Conservation (phyloP, 1,140 invertebrate species). For the Dufourea novaeangliae region DNA sequence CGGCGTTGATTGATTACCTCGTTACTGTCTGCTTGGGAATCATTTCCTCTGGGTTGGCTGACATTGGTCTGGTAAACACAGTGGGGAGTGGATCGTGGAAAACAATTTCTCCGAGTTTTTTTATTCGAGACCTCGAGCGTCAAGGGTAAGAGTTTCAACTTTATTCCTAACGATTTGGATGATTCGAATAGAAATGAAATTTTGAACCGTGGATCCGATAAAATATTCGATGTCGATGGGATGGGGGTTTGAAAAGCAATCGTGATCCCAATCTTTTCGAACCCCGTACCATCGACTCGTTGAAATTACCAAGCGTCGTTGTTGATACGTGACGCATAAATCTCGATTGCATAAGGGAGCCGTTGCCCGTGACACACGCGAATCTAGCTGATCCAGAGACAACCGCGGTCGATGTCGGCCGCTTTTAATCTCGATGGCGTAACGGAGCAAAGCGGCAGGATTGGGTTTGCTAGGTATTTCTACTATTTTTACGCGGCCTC, state of each 20-base stretch:
- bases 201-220: no score
- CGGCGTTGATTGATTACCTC: no score
- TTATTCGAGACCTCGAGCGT: no score
- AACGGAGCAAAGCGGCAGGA: conserved; percentile 9
- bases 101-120: no score
- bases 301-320: neutral
- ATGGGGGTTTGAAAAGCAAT: neutral
- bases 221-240: neutral
- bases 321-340: conserved; percentile 4
- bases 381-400: neutral
- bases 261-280: neutral
- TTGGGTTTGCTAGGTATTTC: conserved; percentile 17
- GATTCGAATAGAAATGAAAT: neutral
- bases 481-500: conserved; percentile 15
- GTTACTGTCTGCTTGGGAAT: no score
- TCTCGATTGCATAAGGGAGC: conserved; percentile 3
- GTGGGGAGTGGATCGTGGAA: no score
- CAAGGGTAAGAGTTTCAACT: no score
- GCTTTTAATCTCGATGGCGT: neutral
- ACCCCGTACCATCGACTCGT: neutral
- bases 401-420: neutral
- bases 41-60: no score
- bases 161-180: no score
- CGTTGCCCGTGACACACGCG: conserved; percentile 3
- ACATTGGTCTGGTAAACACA: no score